Base-by-base conservation (phyloP, 1,140 invertebrate species). In the Procambarus clarkii region DNA sequence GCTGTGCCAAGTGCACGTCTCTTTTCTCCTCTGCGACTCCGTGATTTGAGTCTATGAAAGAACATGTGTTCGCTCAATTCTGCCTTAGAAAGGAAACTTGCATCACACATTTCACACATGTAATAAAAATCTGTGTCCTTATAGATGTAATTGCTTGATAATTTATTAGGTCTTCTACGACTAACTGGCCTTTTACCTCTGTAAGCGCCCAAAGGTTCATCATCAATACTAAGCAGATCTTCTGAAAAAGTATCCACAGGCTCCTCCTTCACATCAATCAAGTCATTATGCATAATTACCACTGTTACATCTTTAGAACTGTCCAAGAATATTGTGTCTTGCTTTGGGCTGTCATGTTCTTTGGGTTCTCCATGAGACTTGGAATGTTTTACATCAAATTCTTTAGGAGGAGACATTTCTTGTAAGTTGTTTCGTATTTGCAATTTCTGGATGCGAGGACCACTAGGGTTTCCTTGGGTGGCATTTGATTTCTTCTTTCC, bases 21-120 rank as follows among this genome's bases (percentile, higher is more conserved):
- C 79, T 91, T 91, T n/a, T 86, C 84, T 50, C 90, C 90, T 46
- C 90, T 50, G 24, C 88, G 71, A 48, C 90, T 87, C 18, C 90
- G 77, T 18, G 84, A 81, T 24, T 91, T 91, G 34, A 91, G 90
- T 69, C 90, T 74, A 48, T 91, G 90, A 64, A 91, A 86, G 77
- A 91, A 91, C 90, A 91, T 91, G 84, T 91, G 90, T 46, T 91
- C 84, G 8, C 71, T 81, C 58, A 91, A n/a, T 46, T 91, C 90
- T 45, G 84, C 84, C 79, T 91, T 91, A 48, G 84, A 86, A 15
- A 81, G 46, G 69, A 91, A 91, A 45, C 84, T 86, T 9, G 90
- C 84, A 91, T 91, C 90, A 81, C 90, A 91, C 9, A 86, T 86
- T 91, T 91, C 90, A 81, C 90, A 91, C 85, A 91, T 86, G 15